These are phyloP conservation scores for Leptinotarsa texana DNA, from an alignment of 1,140 invertebrate species.

Conservation along the genomic window DNA sequence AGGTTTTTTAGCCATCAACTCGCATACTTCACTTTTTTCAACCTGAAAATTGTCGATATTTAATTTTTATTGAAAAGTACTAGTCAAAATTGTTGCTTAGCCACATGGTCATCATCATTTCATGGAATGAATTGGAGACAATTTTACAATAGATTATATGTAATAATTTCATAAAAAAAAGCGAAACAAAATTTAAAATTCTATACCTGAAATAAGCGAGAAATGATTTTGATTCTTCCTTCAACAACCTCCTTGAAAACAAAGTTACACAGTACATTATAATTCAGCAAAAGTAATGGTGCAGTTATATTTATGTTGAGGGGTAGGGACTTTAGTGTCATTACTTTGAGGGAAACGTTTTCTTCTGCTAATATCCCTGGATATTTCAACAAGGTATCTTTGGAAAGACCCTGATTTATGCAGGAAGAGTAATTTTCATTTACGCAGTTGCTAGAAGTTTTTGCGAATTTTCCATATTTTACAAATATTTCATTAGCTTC, in stretches of 20 bases:
- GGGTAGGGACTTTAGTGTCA: constrained; percentile 36
- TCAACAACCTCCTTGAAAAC: constrained; percentile 26
- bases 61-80: constrained; percentile 14
- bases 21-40: constrained; percentile 29
- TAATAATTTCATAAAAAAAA: no score
- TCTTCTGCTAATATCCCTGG: constrained; percentile 41
- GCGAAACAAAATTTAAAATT: no score
- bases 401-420: constrained; percentile 31
- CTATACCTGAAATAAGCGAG: constrained; percentile 37
- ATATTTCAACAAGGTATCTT: constrained; percentile 39
- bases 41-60: constrained; percentile 30
- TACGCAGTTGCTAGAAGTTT: constrained; percentile 28
- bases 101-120: no score
- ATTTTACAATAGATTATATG: no score
- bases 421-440: constrained; percentile 39
- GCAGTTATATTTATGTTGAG: constrained; percentile 35
- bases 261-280: constrained; percentile 30
- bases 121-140: no score
- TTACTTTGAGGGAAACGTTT: constrained; percentile 37
- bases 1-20: constrained; percentile 34
- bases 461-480: constrained; percentile 29
- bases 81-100: not conserved
- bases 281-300: constrained; percentile 33
- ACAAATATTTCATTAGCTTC: constrained; percentile 35
- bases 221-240: constrained; percentile 34